phyloP scores from a whole-genome alignment of 2,113 vertebrate genomes.

The Lipotes vexillifer region DNA sequence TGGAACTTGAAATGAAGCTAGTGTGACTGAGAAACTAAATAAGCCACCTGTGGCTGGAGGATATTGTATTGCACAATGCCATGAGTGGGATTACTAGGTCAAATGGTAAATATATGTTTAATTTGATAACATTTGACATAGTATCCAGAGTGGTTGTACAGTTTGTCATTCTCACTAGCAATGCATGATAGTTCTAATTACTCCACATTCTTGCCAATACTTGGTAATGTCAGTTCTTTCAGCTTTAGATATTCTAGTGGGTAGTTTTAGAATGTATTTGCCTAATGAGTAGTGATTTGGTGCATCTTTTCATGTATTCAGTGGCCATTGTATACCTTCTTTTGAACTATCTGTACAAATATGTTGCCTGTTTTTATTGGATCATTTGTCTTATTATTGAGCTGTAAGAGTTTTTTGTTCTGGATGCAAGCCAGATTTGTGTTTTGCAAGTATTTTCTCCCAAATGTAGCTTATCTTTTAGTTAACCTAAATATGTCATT shows the following conservation, averaged over 20 bases:
- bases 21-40: background rate
- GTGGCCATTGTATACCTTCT: background rate
- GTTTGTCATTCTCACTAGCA: background rate
- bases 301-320: background rate
- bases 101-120: background rate
- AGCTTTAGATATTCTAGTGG: background rate
- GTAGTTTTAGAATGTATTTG: background rate
- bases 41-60: background rate
- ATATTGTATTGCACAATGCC: background rate
- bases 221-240: background rate
- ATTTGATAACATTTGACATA: background rate
- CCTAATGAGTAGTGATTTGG: background rate
- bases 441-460: background rate
- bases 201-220: background rate
- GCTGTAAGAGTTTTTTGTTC: background rate
- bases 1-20: background rate
- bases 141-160: background rate
- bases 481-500: background rate
- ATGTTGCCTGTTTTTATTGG: background rate
- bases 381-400: background rate
- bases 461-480: background rate
- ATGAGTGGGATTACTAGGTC: background rate
- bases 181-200: accelerated
- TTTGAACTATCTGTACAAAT: background rate
- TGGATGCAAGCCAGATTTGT: background rate